phyloP scores from a whole-genome alignment of 2,797 vertebrate genomes.

The Craterocephalus amniculus region DNA sequence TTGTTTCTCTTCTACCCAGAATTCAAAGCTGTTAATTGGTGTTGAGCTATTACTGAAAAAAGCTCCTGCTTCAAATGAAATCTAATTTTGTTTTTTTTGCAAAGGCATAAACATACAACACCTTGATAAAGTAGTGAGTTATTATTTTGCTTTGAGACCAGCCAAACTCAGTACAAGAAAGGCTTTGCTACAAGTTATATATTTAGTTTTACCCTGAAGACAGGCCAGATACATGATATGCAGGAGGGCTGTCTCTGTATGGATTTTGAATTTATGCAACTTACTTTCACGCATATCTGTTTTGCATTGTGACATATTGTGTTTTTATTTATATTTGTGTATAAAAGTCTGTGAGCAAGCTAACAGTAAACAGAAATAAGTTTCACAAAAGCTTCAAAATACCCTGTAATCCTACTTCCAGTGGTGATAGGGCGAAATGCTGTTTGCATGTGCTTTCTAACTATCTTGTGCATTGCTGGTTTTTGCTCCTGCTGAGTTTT shows the following conservation, averaged over 20 bases:
- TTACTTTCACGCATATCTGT: neutral
- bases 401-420: neutral
- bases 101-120: neutral
- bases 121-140: neutral
- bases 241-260: neutral
- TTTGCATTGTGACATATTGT: neutral
- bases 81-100: neutral
- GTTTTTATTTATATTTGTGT: neutral
- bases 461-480: conserved; percentile 17
- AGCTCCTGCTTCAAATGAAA: neutral
- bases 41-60: neutral
- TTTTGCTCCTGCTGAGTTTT: conserved; percentile 20
- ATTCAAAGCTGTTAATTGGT: neutral
- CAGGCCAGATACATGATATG: neutral
- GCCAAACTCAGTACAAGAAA: neutral
- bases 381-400: conserved; percentile 8
- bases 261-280: neutral
- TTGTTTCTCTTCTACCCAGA: neutral
- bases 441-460: conserved; percentile 18
- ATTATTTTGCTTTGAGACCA: neutral
- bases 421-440: neutral
- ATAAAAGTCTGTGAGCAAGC: neutral
- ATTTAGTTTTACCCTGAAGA: neutral
- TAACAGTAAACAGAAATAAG: neutral
- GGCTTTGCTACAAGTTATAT: neutral